Evolutionary conservation across 2,888 invertebrate genomes (phyloP), one percentile per base, ranked within the genome.

Genomic region (Dasypogon diadema): DNA sequence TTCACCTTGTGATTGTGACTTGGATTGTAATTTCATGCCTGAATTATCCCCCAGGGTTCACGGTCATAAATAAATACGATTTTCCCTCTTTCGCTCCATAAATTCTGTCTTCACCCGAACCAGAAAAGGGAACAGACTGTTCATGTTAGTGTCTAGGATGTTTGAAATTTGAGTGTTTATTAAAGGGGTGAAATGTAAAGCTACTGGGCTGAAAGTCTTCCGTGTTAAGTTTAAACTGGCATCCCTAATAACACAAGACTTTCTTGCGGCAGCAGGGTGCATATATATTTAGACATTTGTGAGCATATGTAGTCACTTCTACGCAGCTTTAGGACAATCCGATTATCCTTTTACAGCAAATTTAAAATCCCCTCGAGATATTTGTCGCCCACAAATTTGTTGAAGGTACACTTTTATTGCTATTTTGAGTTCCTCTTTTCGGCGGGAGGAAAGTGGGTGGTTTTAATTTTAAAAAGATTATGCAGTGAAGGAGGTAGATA

Each of bases 21-120:
- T 82, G 82, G 83, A 83, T 84, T 83, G 84, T 84, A 84, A 84
- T 84, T 84, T 84, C 83, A 84, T 83, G 84, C 84, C 81, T 83
- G 84, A 84, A 83, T 84, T 84, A 84, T 83, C 83, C 83, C 82
- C 82, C 80, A 83, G 83, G 83, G 84, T 82, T 81, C 82, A 83
- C 83, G 60, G 34, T 34, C 30, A 60, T 60, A 60, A 60, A 60
- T 60, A 60, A 60, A 60, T 24, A 60, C 26, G 37, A 26, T 24
- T 60, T 21, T 56, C 56, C 60, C 16, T 30, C 60, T 16, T 60
- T 60, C 60, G 60, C 60, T 24, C 60, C 60, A 60, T 60, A 60
- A 60, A 60, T 60, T 60, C 60, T 37, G 30, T 34, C 60, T 34
- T 60, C 60, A 34, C 37, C 14, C 21, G 16, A 34, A 26, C 55